Evolutionary conservation across 2,888 invertebrate genomes (phyloP).

Genomic region (Agrochola litura): DNA sequence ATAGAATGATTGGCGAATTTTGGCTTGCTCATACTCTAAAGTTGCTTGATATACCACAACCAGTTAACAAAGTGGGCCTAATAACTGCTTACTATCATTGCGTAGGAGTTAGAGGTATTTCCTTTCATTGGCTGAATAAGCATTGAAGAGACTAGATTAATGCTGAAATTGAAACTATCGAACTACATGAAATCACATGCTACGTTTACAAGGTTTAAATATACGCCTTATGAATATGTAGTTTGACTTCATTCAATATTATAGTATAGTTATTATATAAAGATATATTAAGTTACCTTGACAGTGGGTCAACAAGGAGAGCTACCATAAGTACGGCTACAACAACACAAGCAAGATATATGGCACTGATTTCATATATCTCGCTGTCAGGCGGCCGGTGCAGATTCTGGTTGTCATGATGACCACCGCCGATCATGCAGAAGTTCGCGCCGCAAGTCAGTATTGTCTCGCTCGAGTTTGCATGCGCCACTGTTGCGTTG

Average conservation of each 20-base stretch:
- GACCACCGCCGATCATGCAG: conserved; percentile 92
- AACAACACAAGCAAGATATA: conserved; percentile 96
- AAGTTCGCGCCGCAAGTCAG: conserved; percentile 95
- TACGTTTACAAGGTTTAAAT: not conserved
- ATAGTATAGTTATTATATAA: not conserved
- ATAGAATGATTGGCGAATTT: conserved; percentile 35
- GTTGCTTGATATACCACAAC: conserved; percentile 1
- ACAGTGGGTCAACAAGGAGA: conserved; percentile 96
- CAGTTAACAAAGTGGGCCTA: conserved; percentile 14
- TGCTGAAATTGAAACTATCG: not conserved
- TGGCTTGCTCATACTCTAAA: not conserved
- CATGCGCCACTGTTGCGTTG: conserved; percentile 85
- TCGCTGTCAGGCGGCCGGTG: conserved; percentile 95
- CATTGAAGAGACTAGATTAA: not conserved
- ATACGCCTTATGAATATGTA: not conserved
- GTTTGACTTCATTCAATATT: not conserved
- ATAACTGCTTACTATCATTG: conserved; percentile 6
- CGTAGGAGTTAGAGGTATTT: conserved; percentile 7
- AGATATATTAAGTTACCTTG: conserved; percentile 90
- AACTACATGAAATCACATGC: not conserved
- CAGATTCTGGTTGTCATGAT: conserved; percentile 93
- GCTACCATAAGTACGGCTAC: conserved; percentile 96
- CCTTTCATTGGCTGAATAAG: conserved; percentile 3
- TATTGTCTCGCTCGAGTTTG: conserved; percentile 88
- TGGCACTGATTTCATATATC: conserved; percentile 96